These are phyloP conservation scores for Vulpes lagopus DNA, from an alignment of 2,113 vertebrate genomes.

Conservation along the genomic window DNA sequence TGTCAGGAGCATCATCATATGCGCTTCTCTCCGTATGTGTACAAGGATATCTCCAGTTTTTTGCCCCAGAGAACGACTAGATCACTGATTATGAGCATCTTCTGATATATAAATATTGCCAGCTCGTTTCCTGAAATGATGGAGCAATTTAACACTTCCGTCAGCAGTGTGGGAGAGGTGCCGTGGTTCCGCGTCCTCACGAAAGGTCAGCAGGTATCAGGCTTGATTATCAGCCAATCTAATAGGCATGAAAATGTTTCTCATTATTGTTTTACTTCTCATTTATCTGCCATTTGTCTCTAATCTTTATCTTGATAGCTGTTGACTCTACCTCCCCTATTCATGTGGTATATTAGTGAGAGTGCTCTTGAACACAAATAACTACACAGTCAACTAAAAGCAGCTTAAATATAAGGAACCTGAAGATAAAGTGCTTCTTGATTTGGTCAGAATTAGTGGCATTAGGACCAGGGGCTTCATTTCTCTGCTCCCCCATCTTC, in stretches of 20 bases:
- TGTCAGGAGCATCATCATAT: neutral
- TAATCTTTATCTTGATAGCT: neutral
- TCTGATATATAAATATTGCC: neutral
- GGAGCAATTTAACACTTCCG: neutral
- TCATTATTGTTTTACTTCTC: neutral
- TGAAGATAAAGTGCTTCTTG: neutral
- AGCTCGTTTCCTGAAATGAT: neutral
- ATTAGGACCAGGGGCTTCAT: neutral
- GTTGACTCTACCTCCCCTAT: neutral
- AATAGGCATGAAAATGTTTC: neutral
- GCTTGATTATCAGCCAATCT: neutral
- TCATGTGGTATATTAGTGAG: neutral
- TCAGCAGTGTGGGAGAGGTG: rapidly evolving
- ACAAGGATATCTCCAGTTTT: neutral
- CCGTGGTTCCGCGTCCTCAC: neutral
- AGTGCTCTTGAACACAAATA: neutral
- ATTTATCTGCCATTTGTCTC: neutral
- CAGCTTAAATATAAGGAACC: neutral
- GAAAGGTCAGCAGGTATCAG: neutral
- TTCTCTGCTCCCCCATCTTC: neutral
- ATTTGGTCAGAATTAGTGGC: neutral
- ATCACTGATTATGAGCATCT: neutral
- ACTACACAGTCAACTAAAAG: neutral
- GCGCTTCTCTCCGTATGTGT: neutral
- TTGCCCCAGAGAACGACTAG: neutral